These are phyloP conservation scores for Eulithis testata DNA, from an alignment of 2,888 invertebrate genomes.

Conservation along the genomic window DNA sequence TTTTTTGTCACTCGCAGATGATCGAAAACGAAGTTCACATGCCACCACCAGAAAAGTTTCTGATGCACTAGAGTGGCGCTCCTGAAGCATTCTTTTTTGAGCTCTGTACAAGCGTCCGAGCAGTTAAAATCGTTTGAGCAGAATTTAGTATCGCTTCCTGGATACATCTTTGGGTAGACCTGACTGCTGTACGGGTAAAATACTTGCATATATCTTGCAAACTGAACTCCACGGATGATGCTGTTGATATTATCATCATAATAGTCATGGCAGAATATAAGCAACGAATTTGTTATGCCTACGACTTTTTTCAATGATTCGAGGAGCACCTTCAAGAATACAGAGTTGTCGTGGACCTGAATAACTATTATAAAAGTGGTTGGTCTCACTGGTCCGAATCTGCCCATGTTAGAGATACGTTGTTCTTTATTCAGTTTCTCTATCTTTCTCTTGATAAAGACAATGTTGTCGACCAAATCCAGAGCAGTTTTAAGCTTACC, in stretches of 20 bases:
- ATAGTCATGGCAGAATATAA: slow-evolving; percentile 54
- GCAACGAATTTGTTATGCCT: slow-evolving; percentile 49
- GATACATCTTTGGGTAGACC: slow-evolving; percentile 54
- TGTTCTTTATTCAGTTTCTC: slow-evolving; percentile 48
- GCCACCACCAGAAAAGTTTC: slow-evolving; percentile 67
- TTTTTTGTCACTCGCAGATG: slow-evolving; percentile 39
- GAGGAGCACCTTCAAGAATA: slow-evolving; percentile 49
- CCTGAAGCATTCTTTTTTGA: neutral
- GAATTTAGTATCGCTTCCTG: slow-evolving; percentile 51
- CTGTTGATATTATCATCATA: slow-evolving; percentile 46
- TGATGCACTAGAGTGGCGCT: slow-evolving; percentile 45
- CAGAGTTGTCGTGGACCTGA: slow-evolving; percentile 52
- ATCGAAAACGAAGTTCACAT: slow-evolving; percentile 55
- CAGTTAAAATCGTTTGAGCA: slow-evolving; percentile 52
- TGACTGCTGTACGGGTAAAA: slow-evolving; percentile 56
- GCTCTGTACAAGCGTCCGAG: slow-evolving; percentile 9
- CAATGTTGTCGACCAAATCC: slow-evolving; percentile 31
- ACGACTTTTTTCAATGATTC: slow-evolving; percentile 45
- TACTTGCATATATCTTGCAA: slow-evolving; percentile 56
- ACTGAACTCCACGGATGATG: slow-evolving; percentile 39
- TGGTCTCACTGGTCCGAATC: slow-evolving; percentile 24
- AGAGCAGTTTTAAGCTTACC: slow-evolving; percentile 24
- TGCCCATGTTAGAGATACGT: slow-evolving; percentile 41
- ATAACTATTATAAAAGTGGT: slow-evolving; percentile 51
- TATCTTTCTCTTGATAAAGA: slow-evolving; percentile 44